Conservation (phyloP, 2,888 invertebrate genomes). For the Tipula unca region DNA sequence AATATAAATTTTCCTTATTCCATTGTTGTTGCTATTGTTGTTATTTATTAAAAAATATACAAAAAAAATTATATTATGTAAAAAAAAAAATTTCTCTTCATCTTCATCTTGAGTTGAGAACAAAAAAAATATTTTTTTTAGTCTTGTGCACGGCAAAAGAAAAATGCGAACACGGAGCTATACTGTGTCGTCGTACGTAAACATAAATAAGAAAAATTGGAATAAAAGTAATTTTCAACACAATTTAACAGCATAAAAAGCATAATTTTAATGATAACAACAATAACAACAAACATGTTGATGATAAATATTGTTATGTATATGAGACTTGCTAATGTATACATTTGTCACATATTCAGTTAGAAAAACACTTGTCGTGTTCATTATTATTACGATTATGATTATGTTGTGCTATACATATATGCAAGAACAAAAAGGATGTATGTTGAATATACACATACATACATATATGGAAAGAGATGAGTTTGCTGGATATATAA, state of each 20-base stretch:
- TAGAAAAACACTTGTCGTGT: background rate
- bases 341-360: slow-evolving; percentile 14
- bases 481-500: background rate
- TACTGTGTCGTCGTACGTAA: background rate
- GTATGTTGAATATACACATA: too few species aligned
- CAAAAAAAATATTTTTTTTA: background rate
- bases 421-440: background rate
- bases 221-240: slow-evolving; percentile 8
- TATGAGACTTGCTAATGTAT: background rate
- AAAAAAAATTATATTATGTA: background rate
- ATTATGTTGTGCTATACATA: background rate
- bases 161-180: background rate
- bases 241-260: background rate
- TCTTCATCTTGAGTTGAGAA: background rate
- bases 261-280: slow-evolving; percentile 1
- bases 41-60: background rate
- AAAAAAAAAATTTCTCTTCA: background rate
- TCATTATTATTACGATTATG: background rate
- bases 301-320: background rate
- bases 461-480: background rate
- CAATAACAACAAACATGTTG: background rate
- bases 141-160: background rate
- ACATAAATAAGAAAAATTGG: slow-evolving; percentile 14
- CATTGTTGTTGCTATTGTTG: background rate
- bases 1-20: background rate